Conservation (phyloP, 1,140 invertebrate genomes). For the Protaetia brevitarsis region DNA sequence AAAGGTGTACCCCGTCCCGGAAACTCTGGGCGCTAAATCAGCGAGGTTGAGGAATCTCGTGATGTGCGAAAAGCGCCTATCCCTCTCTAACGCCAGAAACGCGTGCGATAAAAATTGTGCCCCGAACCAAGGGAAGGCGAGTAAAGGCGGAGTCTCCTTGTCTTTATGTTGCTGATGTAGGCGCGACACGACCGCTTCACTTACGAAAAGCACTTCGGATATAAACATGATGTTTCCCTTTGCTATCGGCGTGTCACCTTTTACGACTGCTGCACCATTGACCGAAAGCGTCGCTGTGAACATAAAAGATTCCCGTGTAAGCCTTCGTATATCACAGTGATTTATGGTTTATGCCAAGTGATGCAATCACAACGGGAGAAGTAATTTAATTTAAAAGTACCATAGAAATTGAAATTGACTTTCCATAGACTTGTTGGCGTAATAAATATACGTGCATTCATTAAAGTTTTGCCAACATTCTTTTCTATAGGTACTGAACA, state of each 20-base stretch:
- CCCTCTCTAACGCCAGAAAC: conserved; percentile 57
- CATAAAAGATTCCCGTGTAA: background rate
- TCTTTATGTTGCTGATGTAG: conserved; percentile 59
- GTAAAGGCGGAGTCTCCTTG: conserved; percentile 61
- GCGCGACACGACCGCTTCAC: conserved; percentile 57
- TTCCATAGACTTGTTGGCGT: too few species aligned
- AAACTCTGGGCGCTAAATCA: conserved; percentile 57
- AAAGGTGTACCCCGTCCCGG: conserved; percentile 60
- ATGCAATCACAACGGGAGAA: background rate
- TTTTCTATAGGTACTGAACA: too few species aligned
- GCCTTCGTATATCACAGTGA: background rate
- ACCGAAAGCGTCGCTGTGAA: conserved; percentile 51
- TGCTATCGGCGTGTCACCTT: conserved; percentile 57
- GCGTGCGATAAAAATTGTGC: conserved; percentile 62
- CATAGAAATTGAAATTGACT: too few species aligned
- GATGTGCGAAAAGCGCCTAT: conserved; percentile 55
- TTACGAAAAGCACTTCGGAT: conserved; percentile 59
- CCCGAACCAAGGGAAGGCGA: conserved; percentile 62
- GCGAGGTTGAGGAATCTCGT: conserved; percentile 58
- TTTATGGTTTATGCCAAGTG: background rate
- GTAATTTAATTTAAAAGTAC: background rate
- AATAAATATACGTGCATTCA: too few species aligned
- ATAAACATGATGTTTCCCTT: conserved; percentile 62
- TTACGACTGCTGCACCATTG: conserved; percentile 58
- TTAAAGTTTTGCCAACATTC: too few species aligned